A percentile compares a stretch with the other conserved stretches of the same genome.
Evolutionary conservation across 2,888 invertebrate genomes (phyloP).

Genomic region (Eristalinus sepulchralis): DNA sequence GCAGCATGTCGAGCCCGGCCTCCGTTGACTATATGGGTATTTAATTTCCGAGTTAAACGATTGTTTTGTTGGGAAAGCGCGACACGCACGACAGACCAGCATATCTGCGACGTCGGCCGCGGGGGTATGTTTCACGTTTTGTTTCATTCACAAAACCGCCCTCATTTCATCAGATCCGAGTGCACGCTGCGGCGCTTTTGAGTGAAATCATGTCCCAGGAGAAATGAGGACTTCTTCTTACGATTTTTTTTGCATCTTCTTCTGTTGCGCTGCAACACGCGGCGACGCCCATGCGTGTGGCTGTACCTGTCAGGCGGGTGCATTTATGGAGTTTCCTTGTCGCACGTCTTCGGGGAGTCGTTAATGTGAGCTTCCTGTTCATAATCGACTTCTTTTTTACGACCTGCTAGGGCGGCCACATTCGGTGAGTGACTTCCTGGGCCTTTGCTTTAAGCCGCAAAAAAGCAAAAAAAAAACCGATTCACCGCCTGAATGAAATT

Average conservation of each 20-base stretch:
- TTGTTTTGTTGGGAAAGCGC: constrained; percentile 64
- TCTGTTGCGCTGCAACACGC: background rate
- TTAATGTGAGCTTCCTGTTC: constrained; percentile 36
- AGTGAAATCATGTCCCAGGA: background rate
- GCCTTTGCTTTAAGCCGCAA: constrained; percentile 30
- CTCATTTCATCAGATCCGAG: background rate
- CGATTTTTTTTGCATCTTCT: background rate
- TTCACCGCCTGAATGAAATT: background rate
- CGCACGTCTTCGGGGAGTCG: constrained; percentile 28
- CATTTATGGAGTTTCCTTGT: background rate
- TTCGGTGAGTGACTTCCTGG: constrained; percentile 41
- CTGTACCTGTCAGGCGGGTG: constrained; percentile 37
- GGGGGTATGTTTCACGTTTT: constrained; percentile 16
- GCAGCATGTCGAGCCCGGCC: background rate
- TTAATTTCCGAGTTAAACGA: constrained; percentile 63
- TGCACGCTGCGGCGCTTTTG: background rate
- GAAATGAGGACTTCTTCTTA: background rate
- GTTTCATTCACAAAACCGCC: constrained; percentile 3
- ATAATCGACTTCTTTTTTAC: constrained; percentile 4
- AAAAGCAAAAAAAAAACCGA: background rate
- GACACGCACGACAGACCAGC: constrained; percentile 50
- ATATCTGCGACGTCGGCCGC: constrained; percentile 37
- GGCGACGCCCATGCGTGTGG: background rate
- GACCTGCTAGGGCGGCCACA: constrained; percentile 31
- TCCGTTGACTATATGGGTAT: constrained; percentile 24